Base-by-base conservation (phyloP, 2,797 vertebrate genomes). In the Sebastes taczanowskii region DNA sequence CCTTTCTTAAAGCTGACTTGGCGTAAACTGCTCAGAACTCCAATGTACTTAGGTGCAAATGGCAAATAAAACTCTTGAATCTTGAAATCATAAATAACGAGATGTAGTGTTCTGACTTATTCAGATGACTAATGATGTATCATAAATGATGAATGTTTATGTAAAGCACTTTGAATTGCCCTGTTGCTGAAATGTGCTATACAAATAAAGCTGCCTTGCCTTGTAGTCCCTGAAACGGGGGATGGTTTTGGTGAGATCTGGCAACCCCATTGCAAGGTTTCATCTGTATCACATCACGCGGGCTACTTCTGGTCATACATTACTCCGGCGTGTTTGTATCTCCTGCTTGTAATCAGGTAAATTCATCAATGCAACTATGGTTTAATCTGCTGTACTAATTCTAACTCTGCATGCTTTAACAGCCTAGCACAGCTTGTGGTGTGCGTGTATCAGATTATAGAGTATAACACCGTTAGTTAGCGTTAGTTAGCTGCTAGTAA, bases 211-310 rank as follows among this genome's bases (percentile, higher is more conserved):
- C 20, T 13, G 20, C 34, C 29, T 29, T 29, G 6, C 53, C 67
- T 73, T 52, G 4, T 22, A 4, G 4, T 16, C 35, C 5, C 34
- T 56, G 58, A 88, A 88, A 84, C 13, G 80, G 69, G 85, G 83
- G 67, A 64, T 52, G 2, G 11, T 11, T 13, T 11, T 1, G 0
- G 0, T 0, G 1, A 2, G 13, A 1, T 66, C 74, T 92, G 94
- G 94, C 94, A 95, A 94, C 94, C 63, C 38, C 23, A 32, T 3
- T 11, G n/a, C n/a, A 7, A 70, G 78, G 65, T 78, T 91, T 92
- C 80, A 74, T 62, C 88, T 67, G 75, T 75, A 86, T 86, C 89
- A 88, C 89, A 86, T 86, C 89, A 87, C 89, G 79, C 49, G 18
- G 14, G 49, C 85, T 89, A 34, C 84, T 38, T 82, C 83, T 83